A percentile compares a stretch with the other conserved stretches of the same genome.
Conservation (phyloP, 1,140 invertebrate genomes). For the Tetragonula clypearis region DNA sequence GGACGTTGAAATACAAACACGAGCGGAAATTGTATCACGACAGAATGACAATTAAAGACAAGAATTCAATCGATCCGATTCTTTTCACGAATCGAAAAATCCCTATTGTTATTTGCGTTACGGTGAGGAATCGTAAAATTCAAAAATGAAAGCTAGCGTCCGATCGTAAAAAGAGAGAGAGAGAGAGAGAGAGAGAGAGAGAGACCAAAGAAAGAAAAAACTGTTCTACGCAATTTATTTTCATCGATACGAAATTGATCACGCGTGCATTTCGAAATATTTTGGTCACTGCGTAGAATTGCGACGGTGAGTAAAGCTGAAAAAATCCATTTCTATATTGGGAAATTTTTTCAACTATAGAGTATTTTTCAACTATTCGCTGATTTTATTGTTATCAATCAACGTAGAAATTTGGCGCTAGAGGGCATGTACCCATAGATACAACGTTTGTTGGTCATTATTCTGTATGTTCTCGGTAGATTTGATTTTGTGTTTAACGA, state of each 20-base stretch:
- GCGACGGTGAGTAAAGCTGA: not conserved
- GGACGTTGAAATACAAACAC: not conserved
- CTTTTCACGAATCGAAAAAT: not conserved
- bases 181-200: not conserved
- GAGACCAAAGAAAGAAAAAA: not conserved
- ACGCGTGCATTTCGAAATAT: not conserved
- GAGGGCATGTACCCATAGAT: too few species aligned
- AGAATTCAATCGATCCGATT: not conserved
- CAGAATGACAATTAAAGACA: not conserved
- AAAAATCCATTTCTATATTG: not conserved
- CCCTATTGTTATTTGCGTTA: not conserved
- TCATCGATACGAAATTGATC: too few species aligned
- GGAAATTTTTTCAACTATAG: not conserved
- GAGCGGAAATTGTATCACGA: not conserved
- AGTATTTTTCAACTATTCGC: too few species aligned
- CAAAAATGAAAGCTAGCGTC: not conserved
- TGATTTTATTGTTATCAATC: not conserved
- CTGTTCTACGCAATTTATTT: not conserved
- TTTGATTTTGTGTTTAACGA: not conserved
- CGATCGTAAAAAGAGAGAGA: not conserved
- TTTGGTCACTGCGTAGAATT: not conserved
- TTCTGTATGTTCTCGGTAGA: not conserved
- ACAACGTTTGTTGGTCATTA: not conserved
- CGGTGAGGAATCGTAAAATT: not conserved
- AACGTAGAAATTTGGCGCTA: not conserved